Percentiles rank a stretch among this genome's conserved stretches.
Conservation (phyloP, 2,888 invertebrate species). For the Nasonia oneida region DNA sequence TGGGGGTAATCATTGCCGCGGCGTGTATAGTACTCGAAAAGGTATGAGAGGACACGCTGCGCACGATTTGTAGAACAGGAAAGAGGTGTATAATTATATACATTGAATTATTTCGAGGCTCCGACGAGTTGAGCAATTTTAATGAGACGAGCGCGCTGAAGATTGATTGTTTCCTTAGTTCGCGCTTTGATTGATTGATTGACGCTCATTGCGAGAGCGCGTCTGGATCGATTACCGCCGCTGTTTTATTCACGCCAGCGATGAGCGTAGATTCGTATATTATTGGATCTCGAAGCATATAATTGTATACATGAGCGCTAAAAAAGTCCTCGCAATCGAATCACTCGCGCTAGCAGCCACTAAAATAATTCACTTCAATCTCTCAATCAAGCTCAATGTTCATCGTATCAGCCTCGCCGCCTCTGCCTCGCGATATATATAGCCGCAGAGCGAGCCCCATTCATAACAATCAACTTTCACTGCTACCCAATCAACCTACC, state of each 20-base stretch:
- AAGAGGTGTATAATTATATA: not conserved
- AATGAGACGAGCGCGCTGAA: conserved; percentile 9
- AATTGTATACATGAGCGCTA: too few species aligned
- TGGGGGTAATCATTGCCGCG: not conserved
- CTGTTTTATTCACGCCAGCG: not conserved
- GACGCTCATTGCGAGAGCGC: not conserved
- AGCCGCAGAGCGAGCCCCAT: not conserved
- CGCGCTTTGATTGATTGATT: conserved; percentile 22
- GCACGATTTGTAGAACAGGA: not conserved
- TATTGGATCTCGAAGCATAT: not conserved
- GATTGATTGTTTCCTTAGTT: conserved; percentile 34
- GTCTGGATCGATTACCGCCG: not conserved
- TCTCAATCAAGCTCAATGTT: not conserved
- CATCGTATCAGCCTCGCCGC: not conserved
- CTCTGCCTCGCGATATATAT: not conserved
- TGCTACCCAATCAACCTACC: conserved; percentile 3
- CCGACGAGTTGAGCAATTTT: not conserved
- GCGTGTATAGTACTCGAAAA: not conserved
- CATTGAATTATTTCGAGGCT: conserved; percentile 5
- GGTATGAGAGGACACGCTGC: not conserved
- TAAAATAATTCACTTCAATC: not conserved
- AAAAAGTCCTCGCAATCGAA: not conserved
- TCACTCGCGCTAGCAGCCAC: not conserved
- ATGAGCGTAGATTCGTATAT: not conserved
- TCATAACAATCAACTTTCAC: conserved; percentile 14